Conservation (phyloP, 1,140 invertebrate species). For the Alviniconcha marisindica region DNA sequence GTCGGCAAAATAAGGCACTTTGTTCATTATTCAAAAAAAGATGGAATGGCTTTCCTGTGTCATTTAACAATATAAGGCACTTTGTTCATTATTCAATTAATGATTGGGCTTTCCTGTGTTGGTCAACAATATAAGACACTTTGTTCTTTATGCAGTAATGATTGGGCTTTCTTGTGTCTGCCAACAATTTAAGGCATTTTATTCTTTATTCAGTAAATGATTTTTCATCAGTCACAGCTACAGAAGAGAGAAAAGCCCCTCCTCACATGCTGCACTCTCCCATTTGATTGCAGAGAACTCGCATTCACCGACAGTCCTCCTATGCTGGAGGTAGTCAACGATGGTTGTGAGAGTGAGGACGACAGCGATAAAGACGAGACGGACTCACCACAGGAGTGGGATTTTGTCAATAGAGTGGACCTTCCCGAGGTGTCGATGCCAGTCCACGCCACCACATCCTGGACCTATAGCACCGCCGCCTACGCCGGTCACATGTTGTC, state of each 20-base stretch:
- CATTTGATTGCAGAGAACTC: slow-evolving; percentile 77
- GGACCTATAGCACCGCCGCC: slow-evolving; percentile 47
- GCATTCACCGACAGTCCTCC: slow-evolving; percentile 79
- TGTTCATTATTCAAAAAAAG: too few species aligned
- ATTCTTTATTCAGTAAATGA: slow-evolving; percentile 3
- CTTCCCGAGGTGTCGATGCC: slow-evolving; percentile 38
- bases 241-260: too few species aligned
- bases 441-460: slow-evolving; percentile 39
- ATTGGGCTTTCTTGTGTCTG: too few species aligned
- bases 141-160: too few species aligned
- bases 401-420: slow-evolving; percentile 48
- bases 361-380: slow-evolving; percentile 47
- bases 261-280: too few species aligned
- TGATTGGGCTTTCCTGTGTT: too few species aligned
- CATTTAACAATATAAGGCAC: too few species aligned
- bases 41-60: too few species aligned
- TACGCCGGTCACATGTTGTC: slow-evolving; percentile 38
- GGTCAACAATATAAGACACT: too few species aligned
- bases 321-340: slow-evolving; percentile 79
- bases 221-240: background rate
- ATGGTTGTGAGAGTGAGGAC: slow-evolving; percentile 58
- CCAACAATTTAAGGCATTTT: too few species aligned
- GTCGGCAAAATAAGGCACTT: too few species aligned
- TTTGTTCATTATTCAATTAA: too few species aligned
- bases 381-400: slow-evolving; percentile 53